Base-by-base conservation (phyloP, 2,888 invertebrate genomes). In the Cetonia aurata region DNA sequence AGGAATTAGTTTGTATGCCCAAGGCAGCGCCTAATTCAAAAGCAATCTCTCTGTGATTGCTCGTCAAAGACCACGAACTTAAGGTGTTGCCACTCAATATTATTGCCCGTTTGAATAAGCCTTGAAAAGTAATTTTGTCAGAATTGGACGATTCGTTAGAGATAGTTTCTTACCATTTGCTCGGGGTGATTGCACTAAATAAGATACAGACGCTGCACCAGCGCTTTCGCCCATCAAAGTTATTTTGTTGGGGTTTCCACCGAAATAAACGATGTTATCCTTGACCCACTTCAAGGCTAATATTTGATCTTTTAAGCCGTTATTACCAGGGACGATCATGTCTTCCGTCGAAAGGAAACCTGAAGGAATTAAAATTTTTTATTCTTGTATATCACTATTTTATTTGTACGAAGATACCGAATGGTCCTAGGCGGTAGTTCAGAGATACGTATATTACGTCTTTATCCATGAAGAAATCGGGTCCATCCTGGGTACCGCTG, bases 341-440 rank as follows among this genome's bases (percentile, higher is more conserved):
- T 71, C 71, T 6, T 17, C 68, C 3, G 71, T 68, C n/a, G 59
- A 60, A 33, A 71, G 31, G 15, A 71, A 71, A 25, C 69, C 69
- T 69, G 25, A 31, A 31, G 37, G 9, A 33, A 12, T 37, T 8
- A 12, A 41, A 37, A 37, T 37, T 33, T 33, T 33, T 33, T 33
- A 33, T n/a, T 33, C 37, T 1, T 37, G 10, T 37, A 4, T 37
- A 37, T 4, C 10, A 37, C 9, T 37, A 4, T 37, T 37, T 37
- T 37, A n/a, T n/a, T n/a, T n/a, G 33, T 33, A 33, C 37, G 3
- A 37, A 37, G 1, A 37, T 52, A 52, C 52, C 25, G n/a, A 52
- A 52, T 25, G 52, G 52, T 12, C 52, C 52, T 10, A 52, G n/a
- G 25, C 52, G 52, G 8, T 52, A 52, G n/a, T 52, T 52, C 6